Conservation (phyloP, 2,888 invertebrate species). For the Salpingus planirostris region DNA sequence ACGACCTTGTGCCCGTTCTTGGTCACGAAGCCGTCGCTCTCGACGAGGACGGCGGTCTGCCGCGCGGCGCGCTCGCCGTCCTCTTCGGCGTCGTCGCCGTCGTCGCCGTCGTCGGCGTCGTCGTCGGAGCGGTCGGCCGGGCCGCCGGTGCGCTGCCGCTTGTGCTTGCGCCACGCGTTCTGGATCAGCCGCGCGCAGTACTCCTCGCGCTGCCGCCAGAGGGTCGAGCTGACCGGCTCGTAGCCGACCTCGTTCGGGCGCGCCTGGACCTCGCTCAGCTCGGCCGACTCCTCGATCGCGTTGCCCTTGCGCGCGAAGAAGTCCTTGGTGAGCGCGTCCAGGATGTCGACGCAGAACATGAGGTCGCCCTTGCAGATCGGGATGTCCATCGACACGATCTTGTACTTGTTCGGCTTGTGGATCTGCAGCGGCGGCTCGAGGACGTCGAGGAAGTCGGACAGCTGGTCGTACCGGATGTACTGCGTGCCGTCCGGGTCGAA, state of each 20-base stretch:
- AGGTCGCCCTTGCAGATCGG: constrained; percentile 95
- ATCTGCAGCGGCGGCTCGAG: constrained; percentile 95
- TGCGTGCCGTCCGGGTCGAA: constrained; percentile 97
- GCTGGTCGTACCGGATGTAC: constrained; percentile 89
- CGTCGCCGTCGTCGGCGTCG: constrained; percentile 40
- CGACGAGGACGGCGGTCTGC: constrained; percentile 79
- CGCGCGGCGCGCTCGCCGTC: constrained; percentile 39
- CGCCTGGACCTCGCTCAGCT: constrained; percentile 74
- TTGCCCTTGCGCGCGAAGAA: constrained; percentile 96
- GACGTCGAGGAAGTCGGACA: constrained; percentile 92
- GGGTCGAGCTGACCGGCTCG: constrained; percentile 88
- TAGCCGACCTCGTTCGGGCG: constrained; percentile 83
- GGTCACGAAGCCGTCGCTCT: constrained; percentile 72
- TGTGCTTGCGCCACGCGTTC: constrained; percentile 88
- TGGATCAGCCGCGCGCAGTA: constrained; percentile 94
- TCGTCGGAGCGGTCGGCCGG: constrained; percentile 49
- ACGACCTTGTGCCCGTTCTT: constrained; percentile 87
- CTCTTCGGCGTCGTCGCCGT: constrained; percentile 29
- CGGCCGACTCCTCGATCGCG: constrained; percentile 86
- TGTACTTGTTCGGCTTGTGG: constrained; percentile 97
- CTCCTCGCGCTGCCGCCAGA: constrained; percentile 94
- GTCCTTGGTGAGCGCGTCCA: constrained; percentile 96
- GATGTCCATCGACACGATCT: constrained; percentile 97
- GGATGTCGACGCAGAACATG: constrained; percentile 97
- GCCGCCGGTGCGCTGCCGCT: constrained; percentile 55